Percentiles rank a stretch among this genome's conserved stretches.
These are phyloP conservation scores for Phocoena phocoena DNA, from an alignment of 2,113 vertebrate genomes.

Conservation along the genomic window DNA sequence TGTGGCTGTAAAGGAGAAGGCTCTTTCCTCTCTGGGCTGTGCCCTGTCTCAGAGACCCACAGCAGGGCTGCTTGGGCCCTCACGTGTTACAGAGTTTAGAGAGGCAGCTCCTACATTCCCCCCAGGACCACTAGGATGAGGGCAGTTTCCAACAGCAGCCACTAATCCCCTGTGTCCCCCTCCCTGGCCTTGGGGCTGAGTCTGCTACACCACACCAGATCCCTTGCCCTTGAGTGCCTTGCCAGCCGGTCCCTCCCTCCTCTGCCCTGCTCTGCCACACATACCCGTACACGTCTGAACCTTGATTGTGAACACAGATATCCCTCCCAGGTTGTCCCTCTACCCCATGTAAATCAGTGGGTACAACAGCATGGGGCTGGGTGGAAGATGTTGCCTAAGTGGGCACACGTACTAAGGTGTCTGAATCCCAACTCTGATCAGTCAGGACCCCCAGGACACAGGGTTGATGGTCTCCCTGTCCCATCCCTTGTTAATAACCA, in stretches of 20 bases:
- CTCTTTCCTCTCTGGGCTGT: not conserved
- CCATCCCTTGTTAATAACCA: not conserved
- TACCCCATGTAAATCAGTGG: not conserved
- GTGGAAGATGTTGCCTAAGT: not conserved
- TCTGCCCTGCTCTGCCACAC: not conserved
- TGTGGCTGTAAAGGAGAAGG: not conserved
- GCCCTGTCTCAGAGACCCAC: not conserved
- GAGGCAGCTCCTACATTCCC: not conserved
- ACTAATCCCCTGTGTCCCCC: not conserved
- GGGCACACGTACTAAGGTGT: rapidly evolving
- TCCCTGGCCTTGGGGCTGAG: not conserved
- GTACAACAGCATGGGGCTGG: not conserved
- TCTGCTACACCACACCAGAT: too few relatives aligned
- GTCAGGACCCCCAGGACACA: not conserved
- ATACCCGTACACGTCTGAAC: not conserved
- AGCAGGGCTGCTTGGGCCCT: not conserved
- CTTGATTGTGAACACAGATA: not conserved
- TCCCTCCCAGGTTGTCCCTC: not conserved
- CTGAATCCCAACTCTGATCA: not conserved
- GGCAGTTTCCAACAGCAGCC: not conserved
- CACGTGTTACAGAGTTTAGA: rapidly evolving
- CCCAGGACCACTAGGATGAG: not conserved
- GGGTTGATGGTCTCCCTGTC: not conserved
- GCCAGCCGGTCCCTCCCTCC: not conserved
- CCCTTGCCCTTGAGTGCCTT: not conserved